Base-by-base conservation (phyloP, 2,113 vertebrate genomes). In the Pedionomus torquatus region DNA sequence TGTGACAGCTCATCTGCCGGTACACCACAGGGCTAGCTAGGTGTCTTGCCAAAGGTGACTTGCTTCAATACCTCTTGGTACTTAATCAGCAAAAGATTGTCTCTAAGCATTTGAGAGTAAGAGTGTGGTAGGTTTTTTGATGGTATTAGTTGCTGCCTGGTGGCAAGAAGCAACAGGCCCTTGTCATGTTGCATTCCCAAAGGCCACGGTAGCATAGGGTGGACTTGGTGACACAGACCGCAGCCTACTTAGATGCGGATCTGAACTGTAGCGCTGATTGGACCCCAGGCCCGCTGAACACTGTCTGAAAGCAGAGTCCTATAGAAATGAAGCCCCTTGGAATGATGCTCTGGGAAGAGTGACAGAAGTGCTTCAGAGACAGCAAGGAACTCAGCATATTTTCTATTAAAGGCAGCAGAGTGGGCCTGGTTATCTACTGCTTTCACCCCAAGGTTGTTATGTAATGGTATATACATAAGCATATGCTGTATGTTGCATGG, bases 401-500 rank as follows among this genome's bases (percentile, higher is more conserved):
- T 30, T 77, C 48, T 71, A 66, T 68, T 20, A n/a, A 71, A 43
- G 68, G 60, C 44, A 46, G 63, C 44, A 54, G 54, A 23, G 28
- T 8, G 13, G 21, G 28, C 31, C 17, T 41, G 10, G 8, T 37
- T 69, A 19, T n/a, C 43, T 64, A 7, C 61, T 61, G n/a, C 63
- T 54, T 41, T 31, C 43, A 55, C 5, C 41, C 19, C 18, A 15
- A 75, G 28, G n/a, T 4, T 61, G 78, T 69, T 44, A 20, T 3
- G 2, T 14, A 15, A 41, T 6, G 33, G 10, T 23, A 3, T 0
- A 0, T 44, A 21, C 1, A 3, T 3, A 26, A 70, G 26, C 2
- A 1, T 21, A 8, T 20, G 25, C 83, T 76, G 23, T 90, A 8
- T 7, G 8, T 69, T 63, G 64, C 30, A 19, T 14, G 11, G 78